Base-by-base conservation (phyloP, 2,113 vertebrate genomes). In the Macrotis lagotis region DNA sequence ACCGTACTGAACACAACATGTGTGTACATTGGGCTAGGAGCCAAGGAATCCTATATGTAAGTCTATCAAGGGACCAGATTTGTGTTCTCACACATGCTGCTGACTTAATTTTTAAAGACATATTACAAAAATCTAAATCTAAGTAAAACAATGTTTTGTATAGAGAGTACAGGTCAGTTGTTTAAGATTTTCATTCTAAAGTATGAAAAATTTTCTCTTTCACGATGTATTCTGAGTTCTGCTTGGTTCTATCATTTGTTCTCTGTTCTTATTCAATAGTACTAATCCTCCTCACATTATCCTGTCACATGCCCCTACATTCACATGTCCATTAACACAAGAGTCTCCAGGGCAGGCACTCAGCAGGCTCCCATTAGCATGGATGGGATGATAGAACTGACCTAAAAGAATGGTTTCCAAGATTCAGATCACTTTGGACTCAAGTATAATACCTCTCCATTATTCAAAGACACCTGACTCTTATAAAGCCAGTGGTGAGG, bases 1-100 rank as follows among this genome's bases (percentile, higher is more conserved):
- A 52, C 89, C 94, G 97, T 48, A 51, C 93, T 93, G 95, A 95
- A 95, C 92, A 83, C 90, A 96, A 51, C 97, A 98, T 96, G 95
- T 97, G 97, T 53, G n/a, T 48, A 83, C 93, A 49, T 48, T 98
- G 95, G 93, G 10, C 50, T 14, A 50, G 44, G 44, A 31, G 66
- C 66, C 66, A 52, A 49, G 74, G 55, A 94, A 50, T 37, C 44
- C 1, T n/a, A 47, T 48, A 0, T 52, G 31, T n/a, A 49, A 14
- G 31, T 93, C 94, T 90, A 92, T 16, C 24, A 94, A 94, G 94
- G 92, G 1, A 0, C 16, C 19, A 2, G 3, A 6, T 51, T 90
- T 52, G 37, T 25, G 19, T 1, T 50, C 51, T 89, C 91, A 59
- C 51, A 96, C 74, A 26, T 31, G 31, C 91, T 93, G 90, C 90